Base-by-base conservation (phyloP, 2,113 vertebrate genomes). In the Heterotis niloticus region DNA sequence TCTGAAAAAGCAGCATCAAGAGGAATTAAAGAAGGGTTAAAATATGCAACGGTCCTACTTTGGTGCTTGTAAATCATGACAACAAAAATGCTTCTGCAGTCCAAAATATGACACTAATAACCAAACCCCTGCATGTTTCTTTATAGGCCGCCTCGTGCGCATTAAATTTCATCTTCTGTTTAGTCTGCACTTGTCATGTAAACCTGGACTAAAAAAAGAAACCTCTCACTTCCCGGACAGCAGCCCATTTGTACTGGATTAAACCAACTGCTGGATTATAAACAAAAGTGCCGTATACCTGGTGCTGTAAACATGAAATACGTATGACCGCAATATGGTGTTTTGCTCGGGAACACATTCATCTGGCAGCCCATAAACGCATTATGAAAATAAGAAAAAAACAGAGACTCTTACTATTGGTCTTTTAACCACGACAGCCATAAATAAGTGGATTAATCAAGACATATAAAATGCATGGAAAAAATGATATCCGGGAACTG, bases 101-200 rank as follows among this genome's bases (percentile, higher is more conserved):
- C 69, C 51, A n/a, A 51, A 54, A 44, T 20, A 52, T 71, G 69
- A 72, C 69, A 20, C 51, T 28, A 72, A 54, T 18, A 72, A 72
- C 23, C 1, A 34, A 34, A 34, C 13, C 16, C 17, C 17, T 12
- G 52, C 29, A 14, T 72, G 52, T 72, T 52, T 72, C n/a, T 44
- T 34, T 52, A 23, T 23, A 52, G 52, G 20, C 69, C 16, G 44
- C 23, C 18, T 52, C 69, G 18, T 34, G 51, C 23, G n/a, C 44
- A 12, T 20, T 72, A n/a, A 17, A 72, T 72, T 72, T 72, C 69
- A 72, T 56, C n/a, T 44, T 72, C n/a, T 72, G 69, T 54, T 72
- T 72, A 54, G 69, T 52, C 69, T 52, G n/a, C 52, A 44, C 13
- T 44, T 14, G 59, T 17, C 52, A 10, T 16, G 52, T n/a, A 72